phyloP scores from a whole-genome alignment of 2,113 vertebrate genomes.

The Sitta europaea region DNA sequence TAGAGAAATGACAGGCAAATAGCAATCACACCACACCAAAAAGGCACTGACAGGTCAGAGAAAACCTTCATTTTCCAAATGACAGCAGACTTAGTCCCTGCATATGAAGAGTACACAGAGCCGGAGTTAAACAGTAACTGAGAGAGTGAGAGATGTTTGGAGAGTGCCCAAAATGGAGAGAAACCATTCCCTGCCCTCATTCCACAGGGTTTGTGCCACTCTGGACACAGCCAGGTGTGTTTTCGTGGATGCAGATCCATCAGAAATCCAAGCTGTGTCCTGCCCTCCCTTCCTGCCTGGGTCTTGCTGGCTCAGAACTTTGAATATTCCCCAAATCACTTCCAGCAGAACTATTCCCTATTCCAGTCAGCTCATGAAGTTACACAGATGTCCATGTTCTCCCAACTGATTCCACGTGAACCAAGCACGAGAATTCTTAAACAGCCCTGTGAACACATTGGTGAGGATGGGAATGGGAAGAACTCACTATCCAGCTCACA shows the following conservation, averaged over 20 bases:
- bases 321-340: neutral
- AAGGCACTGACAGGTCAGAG: neutral
- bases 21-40: neutral
- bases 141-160: neutral
- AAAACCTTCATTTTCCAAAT: neutral
- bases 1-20: neutral
- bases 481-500: neutral
- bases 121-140: slow-evolving; percentile 13
- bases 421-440: neutral
- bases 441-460: neutral
- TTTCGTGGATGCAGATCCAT: neutral
- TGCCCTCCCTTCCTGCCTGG: neutral
- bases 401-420: neutral
- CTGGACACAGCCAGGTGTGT: neutral
- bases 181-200: neutral
- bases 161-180: neutral
- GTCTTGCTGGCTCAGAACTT: neutral
- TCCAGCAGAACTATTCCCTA: neutral
- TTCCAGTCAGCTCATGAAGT: neutral
- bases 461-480: neutral
- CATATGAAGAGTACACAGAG: neutral
- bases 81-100: neutral
- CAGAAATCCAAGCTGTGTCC: neutral
- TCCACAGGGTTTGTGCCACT: neutral
- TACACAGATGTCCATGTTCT: neutral